Conservation (phyloP, 2,797 vertebrate genomes). For the Poeciliopsis presidionis region DNA sequence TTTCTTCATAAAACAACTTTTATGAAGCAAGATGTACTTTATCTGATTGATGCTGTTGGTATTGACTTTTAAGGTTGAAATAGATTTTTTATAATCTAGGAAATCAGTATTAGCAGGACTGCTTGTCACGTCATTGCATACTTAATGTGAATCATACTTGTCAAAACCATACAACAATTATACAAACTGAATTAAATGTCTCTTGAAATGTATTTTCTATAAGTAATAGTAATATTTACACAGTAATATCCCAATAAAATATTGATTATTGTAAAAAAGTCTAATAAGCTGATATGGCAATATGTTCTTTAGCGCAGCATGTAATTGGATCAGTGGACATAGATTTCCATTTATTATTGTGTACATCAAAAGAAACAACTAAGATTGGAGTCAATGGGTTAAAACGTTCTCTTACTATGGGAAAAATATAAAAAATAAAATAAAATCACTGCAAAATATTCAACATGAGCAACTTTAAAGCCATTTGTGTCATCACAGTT, state of each 20-base stretch:
- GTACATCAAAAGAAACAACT: background rate
- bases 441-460: background rate
- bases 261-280: background rate
- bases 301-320: background rate
- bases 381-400: background rate
- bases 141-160: background rate
- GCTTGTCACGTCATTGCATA: background rate
- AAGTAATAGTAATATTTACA: background rate
- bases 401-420: background rate
- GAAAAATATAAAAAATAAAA: too few relatives aligned
- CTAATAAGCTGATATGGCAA: background rate
- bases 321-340: background rate
- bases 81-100: background rate
- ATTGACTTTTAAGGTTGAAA: background rate
- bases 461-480: background rate
- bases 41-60: background rate
- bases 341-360: too few relatives aligned
- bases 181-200: background rate
- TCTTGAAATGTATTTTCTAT: background rate
- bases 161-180: background rate
- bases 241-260: background rate
- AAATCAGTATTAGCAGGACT: background rate
- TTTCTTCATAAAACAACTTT: background rate
- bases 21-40: background rate
- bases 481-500: background rate